These are phyloP conservation scores for Leptinotarsa defecta DNA, from an alignment of 1,140 invertebrate genomes.

Conservation along the genomic window DNA sequence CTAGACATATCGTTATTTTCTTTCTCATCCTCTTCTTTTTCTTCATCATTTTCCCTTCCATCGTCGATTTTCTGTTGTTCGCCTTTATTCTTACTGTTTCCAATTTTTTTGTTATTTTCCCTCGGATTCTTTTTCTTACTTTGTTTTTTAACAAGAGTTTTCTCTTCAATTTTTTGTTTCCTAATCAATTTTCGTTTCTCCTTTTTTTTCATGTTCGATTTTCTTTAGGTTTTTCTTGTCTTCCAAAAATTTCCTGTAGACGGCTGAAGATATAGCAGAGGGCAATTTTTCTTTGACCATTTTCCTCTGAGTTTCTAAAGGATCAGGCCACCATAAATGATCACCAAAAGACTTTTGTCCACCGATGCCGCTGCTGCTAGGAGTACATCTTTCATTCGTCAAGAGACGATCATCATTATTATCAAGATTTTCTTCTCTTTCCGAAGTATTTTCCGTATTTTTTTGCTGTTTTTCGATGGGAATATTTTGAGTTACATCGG, in stretches of 20 bases:
- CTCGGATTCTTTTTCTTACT: not conserved
- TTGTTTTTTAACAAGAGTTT: not conserved
- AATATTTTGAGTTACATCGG: not conserved
- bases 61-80: conserved; percentile 10
- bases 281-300: conserved; percentile 5
- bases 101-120: not conserved
- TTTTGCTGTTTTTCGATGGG: not conserved
- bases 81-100: not conserved
- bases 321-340: not conserved
- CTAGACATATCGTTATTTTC: not conserved
- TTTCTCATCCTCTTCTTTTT: not conserved
- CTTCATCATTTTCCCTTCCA: not conserved
- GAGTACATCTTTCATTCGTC: not conserved
- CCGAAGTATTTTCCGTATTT: not conserved
- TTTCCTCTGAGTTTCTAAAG: not conserved
- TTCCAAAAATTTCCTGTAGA: not conserved
- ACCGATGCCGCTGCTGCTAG: not conserved
- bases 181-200: not conserved
- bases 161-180: not conserved
- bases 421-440: not conserved
- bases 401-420: not conserved
- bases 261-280: not conserved
- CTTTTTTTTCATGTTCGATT: not conserved
- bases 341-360: not conserved
- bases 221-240: not conserved